Base-by-base conservation (phyloP, 1,140 invertebrate genomes). In the Adelges cooleyi region DNA sequence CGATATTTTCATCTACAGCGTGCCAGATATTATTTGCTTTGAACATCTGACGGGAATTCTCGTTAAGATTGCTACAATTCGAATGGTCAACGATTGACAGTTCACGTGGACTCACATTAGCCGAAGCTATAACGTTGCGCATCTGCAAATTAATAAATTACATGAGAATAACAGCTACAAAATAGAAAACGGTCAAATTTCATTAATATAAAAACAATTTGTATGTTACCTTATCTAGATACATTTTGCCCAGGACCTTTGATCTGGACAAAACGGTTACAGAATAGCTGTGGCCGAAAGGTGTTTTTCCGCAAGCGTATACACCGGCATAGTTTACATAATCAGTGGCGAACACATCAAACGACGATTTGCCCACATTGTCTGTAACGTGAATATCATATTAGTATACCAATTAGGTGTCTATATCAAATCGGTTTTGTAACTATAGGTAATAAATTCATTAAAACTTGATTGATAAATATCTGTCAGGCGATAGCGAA, bases 221-320 rank as follows among this genome's bases (percentile, higher is more conserved):
- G n/a, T n/a, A n/a, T n/a, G 71, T 75, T 72, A 84, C 82, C 76
- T 86, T 84, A 44, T 87, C 84, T 3, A 88, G 66, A 48, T 78
- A 80, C 4, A 78, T 74, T 72, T 81, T 85, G 65, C 88, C 85
- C 11, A 90, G 73, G 33, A 81, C 81, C 42, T 82, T 82, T 9
- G 73, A 77, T 54, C 87, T 78, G 0, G 87, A 89, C 2, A 90
- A 76, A 65, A 92, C 88, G 0, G 87, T 86, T 0, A 86, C 86
- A 3, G 86, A 87, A 54, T 84, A 81, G 11, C 87, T 79, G 73
- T 90, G 83, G 1, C 82, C 83, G 66, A 89, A 84, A 1, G 78
- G 75, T 15, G 90, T 69, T 72, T 84, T 86, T 74, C 90, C 88
- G 68, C 89, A 91, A 0, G 86, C 86, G 73, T 86, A 90, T 17